These are phyloP conservation scores for Abramis brama DNA, from an alignment of 2,113 vertebrate species.

Conservation along the genomic window DNA sequence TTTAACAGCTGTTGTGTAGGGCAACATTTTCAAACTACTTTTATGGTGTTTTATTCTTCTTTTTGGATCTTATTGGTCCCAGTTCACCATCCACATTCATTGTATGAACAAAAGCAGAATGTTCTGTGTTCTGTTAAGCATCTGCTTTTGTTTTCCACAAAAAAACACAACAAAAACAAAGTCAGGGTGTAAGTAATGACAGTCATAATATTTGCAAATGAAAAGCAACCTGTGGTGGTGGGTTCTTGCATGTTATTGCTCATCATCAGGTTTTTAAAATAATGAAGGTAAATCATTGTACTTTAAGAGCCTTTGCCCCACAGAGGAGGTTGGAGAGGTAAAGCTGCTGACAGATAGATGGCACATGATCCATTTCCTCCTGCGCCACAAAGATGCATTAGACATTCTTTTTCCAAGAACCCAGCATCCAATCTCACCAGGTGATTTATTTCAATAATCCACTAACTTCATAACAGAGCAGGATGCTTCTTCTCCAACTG, in stretches of 20 bases:
- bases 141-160: not conserved
- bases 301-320: conserved; percentile 42
- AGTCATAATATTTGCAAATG: not conserved
- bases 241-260: conserved; percentile 12
- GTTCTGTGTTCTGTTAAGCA: not conserved
- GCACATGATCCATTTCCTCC: conserved; percentile 47
- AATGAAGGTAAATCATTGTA: conserved; percentile 37
- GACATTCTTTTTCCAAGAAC: conserved; percentile 50
- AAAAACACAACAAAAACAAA: not conserved
- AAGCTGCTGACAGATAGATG: conserved; percentile 58
- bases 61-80: not conserved
- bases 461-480: conserved; percentile 48
- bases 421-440: conserved; percentile 38
- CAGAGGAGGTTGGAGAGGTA: conserved; percentile 42
- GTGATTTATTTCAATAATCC: conserved; percentile 57
- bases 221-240: not conserved
- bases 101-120: not conserved
- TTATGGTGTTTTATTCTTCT: not conserved
- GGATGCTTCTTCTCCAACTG: conserved; percentile 3
- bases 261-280: conserved; percentile 31
- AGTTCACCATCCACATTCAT: not conserved
- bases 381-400: conserved; percentile 53
- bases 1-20: too few relatives aligned
- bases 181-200: not conserved
- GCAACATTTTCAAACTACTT: too few relatives aligned